A percentile compares a stretch with the other conserved stretches of the same genome.
phyloP scores from a whole-genome alignment of 2,797 vertebrate species.

The Clarias pachynema region DNA sequence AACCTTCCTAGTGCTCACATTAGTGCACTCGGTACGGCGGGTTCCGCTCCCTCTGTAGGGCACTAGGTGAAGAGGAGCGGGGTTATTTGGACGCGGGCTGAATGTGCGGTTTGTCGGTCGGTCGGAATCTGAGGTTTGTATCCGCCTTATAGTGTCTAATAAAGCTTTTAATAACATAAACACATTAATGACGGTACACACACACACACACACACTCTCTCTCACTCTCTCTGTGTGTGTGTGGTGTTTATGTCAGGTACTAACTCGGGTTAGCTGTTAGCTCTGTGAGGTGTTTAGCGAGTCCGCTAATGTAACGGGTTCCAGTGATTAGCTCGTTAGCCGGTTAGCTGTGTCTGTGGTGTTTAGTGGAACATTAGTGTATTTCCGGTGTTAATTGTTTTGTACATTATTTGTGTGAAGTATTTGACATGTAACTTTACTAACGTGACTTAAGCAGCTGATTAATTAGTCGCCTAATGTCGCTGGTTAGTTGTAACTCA shows the following conservation, averaged over 20 bases:
- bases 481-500: background rate
- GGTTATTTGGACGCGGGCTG: background rate
- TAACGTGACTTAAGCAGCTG: background rate
- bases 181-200: background rate
- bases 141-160: background rate
- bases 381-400: background rate
- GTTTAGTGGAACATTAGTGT: too few species aligned
- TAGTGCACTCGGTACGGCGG: background rate
- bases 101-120: slow-evolving; percentile 12
- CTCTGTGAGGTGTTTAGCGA: background rate
- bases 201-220: too few species aligned
- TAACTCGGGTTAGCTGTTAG: background rate
- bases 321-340: background rate
- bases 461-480: background rate
- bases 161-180: background rate
- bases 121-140: slow-evolving; percentile 22
- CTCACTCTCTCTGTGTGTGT: background rate
- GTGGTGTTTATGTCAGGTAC: background rate
- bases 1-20: too few species aligned
- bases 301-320: background rate
- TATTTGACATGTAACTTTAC: background rate
- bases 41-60: background rate
- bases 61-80: rapidly evolving
- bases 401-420: background rate
- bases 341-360: background rate